Base-by-base conservation (phyloP, 2,797 vertebrate genomes). In the Thripadectes ignobilis region DNA sequence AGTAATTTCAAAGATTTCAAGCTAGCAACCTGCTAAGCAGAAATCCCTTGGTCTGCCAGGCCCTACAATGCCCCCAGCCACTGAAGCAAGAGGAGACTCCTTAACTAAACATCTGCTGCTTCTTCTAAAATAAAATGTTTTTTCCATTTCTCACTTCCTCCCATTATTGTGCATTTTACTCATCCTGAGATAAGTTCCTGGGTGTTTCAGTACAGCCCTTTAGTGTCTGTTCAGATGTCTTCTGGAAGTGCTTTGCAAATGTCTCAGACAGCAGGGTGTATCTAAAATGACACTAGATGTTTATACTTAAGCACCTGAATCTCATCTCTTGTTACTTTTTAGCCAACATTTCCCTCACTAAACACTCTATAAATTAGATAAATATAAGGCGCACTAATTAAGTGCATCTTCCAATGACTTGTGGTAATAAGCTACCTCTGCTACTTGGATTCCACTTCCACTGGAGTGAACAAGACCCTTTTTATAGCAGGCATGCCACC, bases 381-480 rank as follows among this genome's bases (percentile, higher is more conserved):
- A 90, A 61, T 71, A 32, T 10, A 66, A 36, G 54, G 7, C 29
- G 90, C 2, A 51, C 80, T 78, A 34, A 51, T 83, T 76, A 34
- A 48, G 4, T 85, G 38, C 27, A 52, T 73, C 59, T 88, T 92
- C 67, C 76, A 75, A 46, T 85, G 36, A 57, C 52, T 69, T 58
- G 13, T 52, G 32, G 36, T 78, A 76, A 63, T 73, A 93, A 95
- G 43, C 63, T 79, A 77, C n/a, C 38, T 77, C 43, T 63, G 23
- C 48, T 52, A 65, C 43, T 94, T 93, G 68, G 48, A 79, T 84
- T 92, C 12, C 32, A 45, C 81, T 83, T 81, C 62, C 30, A 82
- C 27, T 55, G 68, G 73, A 79, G 30, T 4, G 46, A 89, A 57
- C 93, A 93, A 93, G 71, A 65, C 48, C 22, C 88, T 94, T 96